A percentile compares a stretch with the other conserved stretches of the same genome.
Evolutionary conservation across 2,797 vertebrate genomes (phyloP).

Genomic region (Lepus oiostolus): DNA sequence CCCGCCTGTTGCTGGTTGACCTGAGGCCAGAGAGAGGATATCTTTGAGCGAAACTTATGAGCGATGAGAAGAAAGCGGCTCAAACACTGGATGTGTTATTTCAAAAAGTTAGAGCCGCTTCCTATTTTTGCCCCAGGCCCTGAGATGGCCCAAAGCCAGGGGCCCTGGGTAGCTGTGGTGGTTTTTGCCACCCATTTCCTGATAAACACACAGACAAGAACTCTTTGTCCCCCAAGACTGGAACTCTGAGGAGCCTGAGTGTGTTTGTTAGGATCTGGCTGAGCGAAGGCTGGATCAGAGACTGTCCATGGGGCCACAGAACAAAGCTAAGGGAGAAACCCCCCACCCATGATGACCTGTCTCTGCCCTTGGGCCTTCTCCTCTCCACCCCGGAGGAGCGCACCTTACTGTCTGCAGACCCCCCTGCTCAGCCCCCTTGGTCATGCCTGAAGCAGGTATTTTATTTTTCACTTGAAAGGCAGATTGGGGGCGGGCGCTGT

Average conservation of each 20-base stretch:
- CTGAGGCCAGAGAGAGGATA: neutral
- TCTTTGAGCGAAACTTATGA: neutral
- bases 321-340: neutral
- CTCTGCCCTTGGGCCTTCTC: neutral
- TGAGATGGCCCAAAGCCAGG: neutral
- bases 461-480: neutral
- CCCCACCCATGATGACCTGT: neutral
- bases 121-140: neutral
- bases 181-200: constrained; percentile 65
- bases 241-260: neutral
- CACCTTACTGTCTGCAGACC: neutral
- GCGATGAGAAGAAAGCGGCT: neutral
- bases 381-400: neutral
- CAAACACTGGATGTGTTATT: constrained; percentile 13
- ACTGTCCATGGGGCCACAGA: neutral
- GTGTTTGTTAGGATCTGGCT: neutral
- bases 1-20: neutral
- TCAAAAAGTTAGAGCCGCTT: neutral
- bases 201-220: constrained; percentile 65
- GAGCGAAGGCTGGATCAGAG: neutral
- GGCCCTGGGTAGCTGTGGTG: neutral
- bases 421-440: neutral
- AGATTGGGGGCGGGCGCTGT: no score
- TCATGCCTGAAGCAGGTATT: neutral
- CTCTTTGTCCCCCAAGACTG: constrained; percentile 54